Conservation (phyloP, 2,888 invertebrate species). For the Orthonychiurus folsomi region DNA sequence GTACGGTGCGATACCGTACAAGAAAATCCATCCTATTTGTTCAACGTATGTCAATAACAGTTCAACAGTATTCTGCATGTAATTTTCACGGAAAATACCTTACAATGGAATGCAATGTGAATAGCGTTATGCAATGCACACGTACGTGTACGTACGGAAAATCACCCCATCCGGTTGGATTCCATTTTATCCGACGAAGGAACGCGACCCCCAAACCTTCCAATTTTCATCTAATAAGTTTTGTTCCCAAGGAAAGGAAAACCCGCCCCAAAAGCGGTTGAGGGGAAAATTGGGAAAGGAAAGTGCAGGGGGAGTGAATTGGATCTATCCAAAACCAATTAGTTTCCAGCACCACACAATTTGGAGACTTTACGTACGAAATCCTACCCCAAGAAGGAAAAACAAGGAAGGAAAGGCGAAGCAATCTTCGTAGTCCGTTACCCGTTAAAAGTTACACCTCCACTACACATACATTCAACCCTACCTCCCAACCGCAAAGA, state of each 20-base stretch:
- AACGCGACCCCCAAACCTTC: conserved; percentile 2
- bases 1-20: background rate
- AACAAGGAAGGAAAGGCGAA: no score
- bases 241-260: background rate
- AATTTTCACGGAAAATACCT: no score
- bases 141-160: background rate
- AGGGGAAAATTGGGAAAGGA: background rate
- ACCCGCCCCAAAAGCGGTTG: background rate
- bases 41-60: background rate
- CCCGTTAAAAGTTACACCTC: no score
- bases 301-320: background rate
- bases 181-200: background rate
- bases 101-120: no score
- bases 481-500: no score
- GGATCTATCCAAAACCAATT: conserved; percentile 12
- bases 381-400: no score
- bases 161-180: conserved; percentile 1
- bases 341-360: background rate
- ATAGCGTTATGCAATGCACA: background rate
- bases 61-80: background rate
- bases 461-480: no score
- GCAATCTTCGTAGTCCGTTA: no score
- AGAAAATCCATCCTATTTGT: background rate
- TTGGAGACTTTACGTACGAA: no score
- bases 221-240: conserved; percentile 1